Evolutionary conservation across 1,140 invertebrate species (phyloP).

Genomic region (Phymorhynchus buccinoides): DNA sequence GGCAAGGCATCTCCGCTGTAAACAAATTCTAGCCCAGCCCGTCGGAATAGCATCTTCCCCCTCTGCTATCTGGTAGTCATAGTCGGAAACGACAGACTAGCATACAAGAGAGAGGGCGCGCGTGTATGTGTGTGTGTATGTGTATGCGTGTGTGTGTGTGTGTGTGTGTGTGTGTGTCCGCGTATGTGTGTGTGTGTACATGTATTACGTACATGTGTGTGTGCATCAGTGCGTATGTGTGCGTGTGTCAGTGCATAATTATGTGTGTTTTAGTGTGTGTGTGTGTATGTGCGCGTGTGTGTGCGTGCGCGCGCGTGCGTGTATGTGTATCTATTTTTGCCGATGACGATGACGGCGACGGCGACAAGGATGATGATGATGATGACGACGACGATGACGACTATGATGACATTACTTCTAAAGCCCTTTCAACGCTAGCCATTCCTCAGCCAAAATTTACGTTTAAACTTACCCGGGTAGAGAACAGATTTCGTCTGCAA

Average conservation of each 20-base stretch:
- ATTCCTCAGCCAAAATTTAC: too few relatives aligned
- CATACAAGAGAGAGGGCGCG: not conserved
- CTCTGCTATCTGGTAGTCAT: too few relatives aligned
- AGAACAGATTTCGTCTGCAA: too few relatives aligned
- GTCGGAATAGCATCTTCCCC: too few relatives aligned
- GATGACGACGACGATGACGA: too few relatives aligned
- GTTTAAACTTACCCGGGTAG: too few relatives aligned
- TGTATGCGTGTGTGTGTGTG: constrained; percentile 20
- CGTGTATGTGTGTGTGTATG: not conserved
- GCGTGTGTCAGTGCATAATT: not conserved
- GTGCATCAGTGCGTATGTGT: not conserved
- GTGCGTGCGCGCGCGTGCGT: not conserved
- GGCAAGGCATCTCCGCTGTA: too few relatives aligned
- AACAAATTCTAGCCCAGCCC: too few relatives aligned
- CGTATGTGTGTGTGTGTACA: not conserved
- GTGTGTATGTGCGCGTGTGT: not conserved
- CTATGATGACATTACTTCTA: too few relatives aligned
- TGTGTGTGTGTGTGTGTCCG: not conserved
- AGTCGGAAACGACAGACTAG: too few relatives aligned
- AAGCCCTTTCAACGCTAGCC: too few relatives aligned
- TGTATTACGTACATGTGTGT: not conserved
- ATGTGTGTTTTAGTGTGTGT: not conserved
- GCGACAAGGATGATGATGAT: too few relatives aligned
- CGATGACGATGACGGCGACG: not conserved
- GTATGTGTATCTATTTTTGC: constrained; percentile 6